Conservation (phyloP, 2,888 invertebrate species). For the Metallyticus violacea region DNA sequence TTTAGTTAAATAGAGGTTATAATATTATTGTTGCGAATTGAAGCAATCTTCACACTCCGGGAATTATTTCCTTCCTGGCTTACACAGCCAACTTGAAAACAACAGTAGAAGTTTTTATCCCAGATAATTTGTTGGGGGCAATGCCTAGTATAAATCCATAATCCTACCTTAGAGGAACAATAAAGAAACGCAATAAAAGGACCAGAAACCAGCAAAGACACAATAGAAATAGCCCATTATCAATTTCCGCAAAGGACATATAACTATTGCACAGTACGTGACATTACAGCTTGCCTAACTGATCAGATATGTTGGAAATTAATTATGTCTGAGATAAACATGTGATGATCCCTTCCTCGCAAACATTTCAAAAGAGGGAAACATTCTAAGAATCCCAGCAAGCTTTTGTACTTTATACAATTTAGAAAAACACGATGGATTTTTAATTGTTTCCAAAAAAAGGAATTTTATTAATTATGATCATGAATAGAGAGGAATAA, state of each 20-base stretch:
- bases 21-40: background rate
- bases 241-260: background rate
- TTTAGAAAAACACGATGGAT: no score
- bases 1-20: background rate
- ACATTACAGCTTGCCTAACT: no score
- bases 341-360: no score
- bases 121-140: background rate
- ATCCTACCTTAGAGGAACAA: background rate
- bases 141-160: background rate
- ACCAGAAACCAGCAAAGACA: background rate
- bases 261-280: no score
- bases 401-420: no score
- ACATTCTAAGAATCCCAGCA: no score
- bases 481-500: no score
- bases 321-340: no score
- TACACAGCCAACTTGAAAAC: background rate
- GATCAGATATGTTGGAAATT: no score
- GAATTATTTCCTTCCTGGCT: background rate
- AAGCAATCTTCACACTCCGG: background rate
- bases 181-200: background rate
- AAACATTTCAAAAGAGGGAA: no score
- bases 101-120: background rate
- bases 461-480: no score
- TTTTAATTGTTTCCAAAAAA: no score
- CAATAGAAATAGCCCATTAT: background rate